Percentiles rank a stretch among this genome's conserved stretches.
Conservation (phyloP, 2,888 invertebrate genomes). For the Hypercompe scribonia region DNA sequence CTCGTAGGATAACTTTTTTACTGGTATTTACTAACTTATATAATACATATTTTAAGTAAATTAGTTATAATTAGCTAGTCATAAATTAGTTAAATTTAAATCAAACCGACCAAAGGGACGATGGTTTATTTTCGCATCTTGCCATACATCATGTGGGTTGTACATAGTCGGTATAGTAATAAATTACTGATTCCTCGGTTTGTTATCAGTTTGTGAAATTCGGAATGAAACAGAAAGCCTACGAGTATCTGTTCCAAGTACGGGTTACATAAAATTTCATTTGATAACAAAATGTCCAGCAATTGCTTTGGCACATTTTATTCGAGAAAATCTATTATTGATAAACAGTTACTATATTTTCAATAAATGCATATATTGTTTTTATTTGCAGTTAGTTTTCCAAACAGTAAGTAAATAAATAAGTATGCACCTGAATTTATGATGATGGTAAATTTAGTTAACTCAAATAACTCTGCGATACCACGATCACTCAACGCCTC, state of each 20-base stretch:
- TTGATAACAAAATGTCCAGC: too few species aligned
- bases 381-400: too few species aligned
- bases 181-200: not conserved
- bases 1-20: not conserved
- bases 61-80: not conserved
- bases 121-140: not conserved
- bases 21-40: not conserved
- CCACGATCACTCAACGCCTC: too few species aligned
- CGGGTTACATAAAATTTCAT: too few species aligned
- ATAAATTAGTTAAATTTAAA: not conserved
- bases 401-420: too few species aligned
- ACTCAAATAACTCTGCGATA: too few species aligned
- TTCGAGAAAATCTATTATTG: too few species aligned
- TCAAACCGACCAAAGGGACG: not conserved
- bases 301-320: too few species aligned
- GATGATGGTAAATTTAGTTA: too few species aligned
- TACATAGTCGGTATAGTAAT: not conserved
- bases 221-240: constrained; percentile 1
- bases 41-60: not conserved
- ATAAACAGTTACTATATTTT: too few species aligned
- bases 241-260: not conserved
- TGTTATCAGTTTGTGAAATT: not conserved
- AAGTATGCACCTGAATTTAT: too few species aligned
- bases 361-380: too few species aligned
- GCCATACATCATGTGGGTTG: not conserved